Conservation (phyloP, 2,113 vertebrate genomes). For the Spermophilus dauricus region DNA sequence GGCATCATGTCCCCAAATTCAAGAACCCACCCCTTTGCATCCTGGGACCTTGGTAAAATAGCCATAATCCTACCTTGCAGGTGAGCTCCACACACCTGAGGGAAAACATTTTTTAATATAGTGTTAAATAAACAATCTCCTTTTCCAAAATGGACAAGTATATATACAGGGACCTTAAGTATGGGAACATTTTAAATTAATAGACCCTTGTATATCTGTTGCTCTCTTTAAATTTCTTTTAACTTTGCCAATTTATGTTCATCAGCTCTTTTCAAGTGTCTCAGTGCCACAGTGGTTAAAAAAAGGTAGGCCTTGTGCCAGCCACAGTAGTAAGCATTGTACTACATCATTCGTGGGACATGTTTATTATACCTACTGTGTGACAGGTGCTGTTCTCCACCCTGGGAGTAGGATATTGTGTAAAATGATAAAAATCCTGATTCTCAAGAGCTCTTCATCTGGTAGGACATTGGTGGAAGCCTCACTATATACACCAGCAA, state of each 20-base stretch:
- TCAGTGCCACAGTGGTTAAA: neutral
- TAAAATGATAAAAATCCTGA: neutral
- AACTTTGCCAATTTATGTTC: neutral
- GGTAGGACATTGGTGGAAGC: neutral
- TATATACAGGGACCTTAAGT: neutral
- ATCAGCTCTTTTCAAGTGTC: neutral
- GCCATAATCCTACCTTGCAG: neutral
- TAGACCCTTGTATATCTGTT: neutral
- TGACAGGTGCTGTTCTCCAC: neutral
- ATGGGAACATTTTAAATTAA: neutral
- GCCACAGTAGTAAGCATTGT: neutral
- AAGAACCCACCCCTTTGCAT: neutral
- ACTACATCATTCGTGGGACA: fast-evolving
- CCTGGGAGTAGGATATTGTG: neutral
- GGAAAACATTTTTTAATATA: neutral
- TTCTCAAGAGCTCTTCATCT: neutral
- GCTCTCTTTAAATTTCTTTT: neutral
- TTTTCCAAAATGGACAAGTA: neutral
- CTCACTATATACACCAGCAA: neutral
- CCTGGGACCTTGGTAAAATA: neutral
- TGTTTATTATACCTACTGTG: fast-evolving
- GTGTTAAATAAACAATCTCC: neutral
- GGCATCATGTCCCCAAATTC: neutral
- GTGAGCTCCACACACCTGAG: neutral
- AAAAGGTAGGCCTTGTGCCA: neutral